Evolutionary conservation across 2,113 vertebrate genomes (phyloP), one percentile per base, ranked within the genome.

Genomic region (Ailuropoda melanoleuca): DNA sequence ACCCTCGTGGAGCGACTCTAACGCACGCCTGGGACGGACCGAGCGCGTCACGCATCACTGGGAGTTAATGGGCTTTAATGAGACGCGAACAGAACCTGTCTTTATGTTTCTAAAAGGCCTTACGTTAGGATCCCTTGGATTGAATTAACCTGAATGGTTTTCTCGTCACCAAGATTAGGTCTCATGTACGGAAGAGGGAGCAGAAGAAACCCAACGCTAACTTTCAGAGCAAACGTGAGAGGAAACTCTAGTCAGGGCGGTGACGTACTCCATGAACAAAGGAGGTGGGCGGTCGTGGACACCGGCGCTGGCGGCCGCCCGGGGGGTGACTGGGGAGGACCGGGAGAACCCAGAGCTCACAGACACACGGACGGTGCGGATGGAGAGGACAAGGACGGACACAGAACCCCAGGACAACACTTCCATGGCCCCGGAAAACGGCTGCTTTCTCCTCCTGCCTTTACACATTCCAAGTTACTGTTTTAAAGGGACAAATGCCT

Each of bases 1-100:
- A 95, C 94, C 95, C 97, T 97, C 58, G 92, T 21, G 70, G 23
- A 82, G 89, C 60, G 91, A 93, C 77, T 81, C 96, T 81, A 94
- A 97, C 91, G 80, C 84, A 89, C 13, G 60, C 96, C 87, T 58
- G 93, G 95, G 98, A 93, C 62, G 89, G 72, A 75, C 2, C 14
- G 39, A 96, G 93, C 24, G 75, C 34, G 53, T 74, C 90, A 21
- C 93, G 82, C 86, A 83, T 56, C 48, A 62, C 88, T 17, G 55
- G 37, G 94, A 34, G 43, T 58, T 34, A 70, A 43, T 70, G 11
- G 97, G 64, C 74, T 84, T 37, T 93, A 50, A 93, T 0, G 26
- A 53, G 78, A 39, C 37, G 55, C 4, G 55, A 29, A 26, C 58
- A 24, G 86, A 17, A 72, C 34, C 56, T 85, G 88, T 58, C 58